Percentiles rank a stretch among this genome's conserved stretches.
Conservation (phyloP, 92 coral and sea anemone species). For the Epizoanthus scotinus region DNA sequence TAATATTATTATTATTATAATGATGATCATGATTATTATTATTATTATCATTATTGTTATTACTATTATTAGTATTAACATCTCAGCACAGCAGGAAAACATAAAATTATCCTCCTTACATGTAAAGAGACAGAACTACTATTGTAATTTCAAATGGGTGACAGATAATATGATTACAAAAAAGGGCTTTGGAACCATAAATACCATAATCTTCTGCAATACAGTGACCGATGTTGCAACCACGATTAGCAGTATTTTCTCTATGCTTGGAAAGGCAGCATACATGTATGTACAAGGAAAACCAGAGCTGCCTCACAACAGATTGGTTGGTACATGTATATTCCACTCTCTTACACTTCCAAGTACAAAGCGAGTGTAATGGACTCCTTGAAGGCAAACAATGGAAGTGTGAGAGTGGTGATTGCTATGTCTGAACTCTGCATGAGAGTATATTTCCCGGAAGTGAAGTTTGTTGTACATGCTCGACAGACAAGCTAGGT, state of each 20-base stretch:
- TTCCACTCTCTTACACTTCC: conserved; percentile 48
- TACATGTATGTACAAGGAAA: conserved; percentile 40
- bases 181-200: background rate
- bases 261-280: conserved; percentile 35
- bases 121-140: conserved; percentile 9
- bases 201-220: conserved; percentile 2
- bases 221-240: conserved; percentile 40
- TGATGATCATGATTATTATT: too few relatives aligned
- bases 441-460: conserved; percentile 54
- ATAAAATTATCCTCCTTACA: too few relatives aligned
- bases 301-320: conserved; percentile 37
- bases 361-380: conserved; percentile 40
- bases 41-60: too few relatives aligned
- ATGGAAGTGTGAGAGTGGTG: conserved; percentile 44
- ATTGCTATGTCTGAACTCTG: conserved; percentile 42
- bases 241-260: conserved; percentile 26
- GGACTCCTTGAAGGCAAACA: conserved; percentile 43
- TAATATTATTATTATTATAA: too few relatives aligned
- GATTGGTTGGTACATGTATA: conserved; percentile 47
- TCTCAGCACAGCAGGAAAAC: too few relatives aligned
- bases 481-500: too few relatives aligned
- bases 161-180: conserved; percentile 20
- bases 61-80: too few relatives aligned
- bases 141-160: conserved; percentile 6
- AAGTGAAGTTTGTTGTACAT: too few relatives aligned